These are phyloP conservation scores for Sericinus montela DNA, from an alignment of 2,888 invertebrate genomes.

Conservation along the genomic window DNA sequence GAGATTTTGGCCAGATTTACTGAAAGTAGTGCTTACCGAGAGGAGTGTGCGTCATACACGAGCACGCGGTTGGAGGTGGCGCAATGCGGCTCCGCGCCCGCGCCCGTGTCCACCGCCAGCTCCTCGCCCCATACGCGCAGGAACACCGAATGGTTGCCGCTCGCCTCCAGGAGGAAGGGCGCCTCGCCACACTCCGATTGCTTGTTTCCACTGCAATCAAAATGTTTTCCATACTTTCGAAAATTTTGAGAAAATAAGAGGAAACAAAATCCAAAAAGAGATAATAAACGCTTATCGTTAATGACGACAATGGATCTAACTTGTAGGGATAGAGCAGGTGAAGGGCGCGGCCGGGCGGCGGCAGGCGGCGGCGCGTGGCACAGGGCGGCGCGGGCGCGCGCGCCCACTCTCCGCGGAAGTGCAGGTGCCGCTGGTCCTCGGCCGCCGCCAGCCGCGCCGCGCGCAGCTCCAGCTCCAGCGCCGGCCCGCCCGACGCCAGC, in stretches of 20 bases:
- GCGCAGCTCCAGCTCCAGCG: constrained; percentile 87
- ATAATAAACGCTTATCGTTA: too few relatives aligned
- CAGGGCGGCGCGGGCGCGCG: constrained; percentile 25
- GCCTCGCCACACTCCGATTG: constrained; percentile 83
- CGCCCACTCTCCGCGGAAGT: constrained; percentile 84
- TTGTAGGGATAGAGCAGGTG: constrained; percentile 58
- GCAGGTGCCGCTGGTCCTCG: constrained; percentile 90
- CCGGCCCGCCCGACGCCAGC: constrained; percentile 47
- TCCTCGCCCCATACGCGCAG: constrained; percentile 91
- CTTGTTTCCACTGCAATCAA: constrained; percentile 31
- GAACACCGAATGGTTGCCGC: constrained; percentile 89
- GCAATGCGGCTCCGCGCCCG: constrained; percentile 82
- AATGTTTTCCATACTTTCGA: too few relatives aligned
- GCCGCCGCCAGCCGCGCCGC: constrained; percentile 86
- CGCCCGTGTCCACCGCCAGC: constrained; percentile 82
- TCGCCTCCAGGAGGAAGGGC: constrained; percentile 89
- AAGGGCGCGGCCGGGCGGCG: constrained; percentile 46
- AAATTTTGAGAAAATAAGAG: too few relatives aligned
- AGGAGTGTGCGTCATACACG: constrained; percentile 87
- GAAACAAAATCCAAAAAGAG: not conserved
- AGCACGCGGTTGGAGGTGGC: constrained; percentile 88
- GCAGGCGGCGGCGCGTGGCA: constrained; percentile 36
- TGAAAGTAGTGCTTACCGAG: constrained; percentile 48
- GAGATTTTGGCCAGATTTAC: too few relatives aligned
- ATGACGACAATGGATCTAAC: constrained; percentile 29